A percentile compares a stretch with the other conserved stretches of the same genome.
phyloP scores from a whole-genome alignment of 2,888 invertebrate genomes.

The Mantis religiosa region DNA sequence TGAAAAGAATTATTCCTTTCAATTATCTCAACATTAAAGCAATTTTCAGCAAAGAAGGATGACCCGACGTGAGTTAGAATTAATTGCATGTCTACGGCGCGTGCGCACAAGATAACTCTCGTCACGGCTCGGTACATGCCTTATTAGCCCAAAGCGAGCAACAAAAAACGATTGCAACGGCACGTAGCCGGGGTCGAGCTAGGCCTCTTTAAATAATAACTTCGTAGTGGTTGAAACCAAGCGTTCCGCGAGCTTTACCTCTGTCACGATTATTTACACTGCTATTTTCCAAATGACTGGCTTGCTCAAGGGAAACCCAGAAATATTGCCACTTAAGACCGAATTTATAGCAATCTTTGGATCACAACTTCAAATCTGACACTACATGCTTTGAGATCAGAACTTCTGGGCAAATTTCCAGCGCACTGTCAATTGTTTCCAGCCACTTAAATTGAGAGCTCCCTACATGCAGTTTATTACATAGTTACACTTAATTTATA shows the following conservation, averaged over 20 bases:
- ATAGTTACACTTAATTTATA: not conserved
- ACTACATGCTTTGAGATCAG: not conserved
- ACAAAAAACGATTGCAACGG: not conserved
- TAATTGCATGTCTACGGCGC: not conserved
- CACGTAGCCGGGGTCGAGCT: not conserved
- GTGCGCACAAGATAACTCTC: not conserved
- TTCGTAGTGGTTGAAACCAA: not conserved
- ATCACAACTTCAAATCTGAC: not conserved
- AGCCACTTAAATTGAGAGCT: too few relatives aligned
- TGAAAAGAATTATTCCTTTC: not conserved
- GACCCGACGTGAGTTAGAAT: not conserved
- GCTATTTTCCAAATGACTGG: not conserved
- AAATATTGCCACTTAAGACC: not conserved
- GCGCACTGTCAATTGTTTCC: not conserved
- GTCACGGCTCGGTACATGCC: not conserved
- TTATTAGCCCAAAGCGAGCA: not conserved
- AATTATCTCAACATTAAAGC: not conserved
- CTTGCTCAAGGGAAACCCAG: not conserved
- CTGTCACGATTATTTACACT: not conserved
- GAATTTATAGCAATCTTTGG: not conserved
- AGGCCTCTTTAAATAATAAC: not conserved
- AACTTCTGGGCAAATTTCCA: not conserved
- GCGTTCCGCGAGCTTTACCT: not conserved
- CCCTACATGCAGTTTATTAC: not conserved
- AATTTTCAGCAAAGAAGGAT: not conserved